A percentile compares a stretch with the other conserved stretches of the same genome.
Evolutionary conservation across 2,797 vertebrate genomes (phyloP).

Genomic region (Lagocephalus sceleratus): DNA sequence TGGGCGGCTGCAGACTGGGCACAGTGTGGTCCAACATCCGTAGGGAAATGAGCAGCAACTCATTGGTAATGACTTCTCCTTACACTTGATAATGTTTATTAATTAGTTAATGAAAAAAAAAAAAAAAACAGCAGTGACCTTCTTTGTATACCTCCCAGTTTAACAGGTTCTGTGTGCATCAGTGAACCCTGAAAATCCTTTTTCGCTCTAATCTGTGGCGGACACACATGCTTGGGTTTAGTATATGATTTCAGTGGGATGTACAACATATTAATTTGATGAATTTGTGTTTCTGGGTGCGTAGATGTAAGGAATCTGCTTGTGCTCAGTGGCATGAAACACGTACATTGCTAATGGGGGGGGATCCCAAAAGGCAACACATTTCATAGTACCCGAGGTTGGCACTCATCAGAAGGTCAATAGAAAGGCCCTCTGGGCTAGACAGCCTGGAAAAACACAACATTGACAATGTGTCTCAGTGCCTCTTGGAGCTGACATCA

Average conservation of each 20-base stretch:
- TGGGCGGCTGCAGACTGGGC: conserved; percentile 34
- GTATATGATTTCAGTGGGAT: conserved; percentile 57
- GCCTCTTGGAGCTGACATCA: conserved; percentile 62
- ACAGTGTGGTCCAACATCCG: conserved; percentile 48
- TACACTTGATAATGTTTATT: conserved; percentile 80
- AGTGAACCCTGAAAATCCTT: conserved; percentile 58
- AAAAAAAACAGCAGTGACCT: conserved; percentile 70
- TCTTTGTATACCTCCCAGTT: conserved; percentile 65
- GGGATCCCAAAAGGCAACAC: conserved; percentile 29
- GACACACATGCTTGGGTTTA: conserved; percentile 65
- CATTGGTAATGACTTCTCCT: conserved; percentile 79
- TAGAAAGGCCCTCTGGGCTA: conserved; percentile 47
- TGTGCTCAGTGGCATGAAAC: conserved; percentile 39
- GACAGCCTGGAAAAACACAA: conserved; percentile 49
- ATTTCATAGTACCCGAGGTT: conserved; percentile 21
- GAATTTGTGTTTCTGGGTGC: conserved; percentile 51
- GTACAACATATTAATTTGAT: conserved; percentile 53
- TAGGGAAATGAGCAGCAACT: conserved; percentile 73
- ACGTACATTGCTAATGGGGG: conserved; percentile 40
- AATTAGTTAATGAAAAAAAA: conserved; percentile 85
- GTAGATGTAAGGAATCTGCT: conserved; percentile 23
- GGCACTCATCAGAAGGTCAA: conserved; percentile 40
- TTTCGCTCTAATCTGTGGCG: conserved; percentile 40
- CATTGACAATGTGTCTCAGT: conserved; percentile 73
- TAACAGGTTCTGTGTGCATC: conserved; percentile 63